Evolutionary conservation across 2,888 invertebrate species (phyloP).

Genomic region (Lutraria lutraria): DNA sequence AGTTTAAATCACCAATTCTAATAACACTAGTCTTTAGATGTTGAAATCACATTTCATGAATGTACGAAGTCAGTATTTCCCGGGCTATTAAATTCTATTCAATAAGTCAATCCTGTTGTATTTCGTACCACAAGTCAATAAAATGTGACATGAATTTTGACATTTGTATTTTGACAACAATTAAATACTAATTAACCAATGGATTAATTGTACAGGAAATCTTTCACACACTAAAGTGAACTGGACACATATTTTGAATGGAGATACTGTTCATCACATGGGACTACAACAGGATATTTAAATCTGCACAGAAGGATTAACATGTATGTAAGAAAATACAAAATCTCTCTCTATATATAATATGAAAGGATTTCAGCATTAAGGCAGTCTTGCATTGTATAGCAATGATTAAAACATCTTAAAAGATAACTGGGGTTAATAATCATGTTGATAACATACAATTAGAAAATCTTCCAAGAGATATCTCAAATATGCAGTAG

Average conservation of each 20-base stretch:
- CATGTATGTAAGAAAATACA: no score
- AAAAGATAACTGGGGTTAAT: no score
- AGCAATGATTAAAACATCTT: no score
- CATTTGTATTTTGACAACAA: neutral
- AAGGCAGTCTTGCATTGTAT: no score
- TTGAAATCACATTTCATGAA: constrained; percentile 1
- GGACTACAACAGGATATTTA: neutral
- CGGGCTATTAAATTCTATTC: neutral
- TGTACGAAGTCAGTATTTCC: neutral
- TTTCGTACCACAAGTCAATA: neutral
- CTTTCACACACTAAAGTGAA: neutral
- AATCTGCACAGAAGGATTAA: no score
- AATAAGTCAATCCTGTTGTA: neutral
- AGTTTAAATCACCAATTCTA: neutral
- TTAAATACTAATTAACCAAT: neutral
- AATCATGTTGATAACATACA: no score
- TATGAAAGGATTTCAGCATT: no score
- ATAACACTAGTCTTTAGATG: neutral
- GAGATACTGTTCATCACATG: neutral
- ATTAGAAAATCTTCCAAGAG: no score
- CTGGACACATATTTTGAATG: neutral
- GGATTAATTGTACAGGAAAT: neutral
- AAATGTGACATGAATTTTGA: neutral
- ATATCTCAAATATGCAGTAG: no score
- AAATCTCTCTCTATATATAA: no score